Percentiles rank a stretch among this genome's conserved stretches.
Conservation (phyloP, 2,888 invertebrate genomes). For the Harpalus rubripes region DNA sequence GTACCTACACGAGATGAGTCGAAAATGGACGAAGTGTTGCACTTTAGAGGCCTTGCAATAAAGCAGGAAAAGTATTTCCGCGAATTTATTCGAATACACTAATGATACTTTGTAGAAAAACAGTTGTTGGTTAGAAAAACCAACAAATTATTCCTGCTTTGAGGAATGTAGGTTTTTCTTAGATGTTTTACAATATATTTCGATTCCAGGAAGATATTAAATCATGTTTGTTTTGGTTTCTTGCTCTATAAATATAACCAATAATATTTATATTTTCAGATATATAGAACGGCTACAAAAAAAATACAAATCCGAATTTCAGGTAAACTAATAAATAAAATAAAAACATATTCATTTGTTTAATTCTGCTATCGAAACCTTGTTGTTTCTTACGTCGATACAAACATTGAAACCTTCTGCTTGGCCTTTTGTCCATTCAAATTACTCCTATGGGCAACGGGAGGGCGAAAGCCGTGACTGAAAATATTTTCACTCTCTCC, state of each 20-base stretch:
- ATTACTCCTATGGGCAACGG: too few species aligned
- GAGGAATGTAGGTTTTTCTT: constrained; percentile 17
- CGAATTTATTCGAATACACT: constrained; percentile 41
- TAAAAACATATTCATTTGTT: too few species aligned
- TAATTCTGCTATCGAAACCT: too few species aligned
- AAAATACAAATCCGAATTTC: too few species aligned
- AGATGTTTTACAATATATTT: not conserved
- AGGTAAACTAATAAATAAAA: too few species aligned
- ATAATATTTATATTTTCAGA: constrained; percentile 11
- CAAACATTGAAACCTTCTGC: too few species aligned
- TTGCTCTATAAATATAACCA: not conserved
- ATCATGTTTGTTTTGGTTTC: constrained; percentile 25
- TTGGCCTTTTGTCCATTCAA: too few species aligned
- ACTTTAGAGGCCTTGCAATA: constrained; percentile 39
- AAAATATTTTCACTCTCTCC: too few species aligned
- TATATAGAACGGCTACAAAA: not conserved
- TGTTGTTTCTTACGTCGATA: too few species aligned
- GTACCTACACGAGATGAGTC: constrained; percentile 25
- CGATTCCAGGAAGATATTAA: constrained; percentile 1
- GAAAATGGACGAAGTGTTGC: constrained; percentile 20
- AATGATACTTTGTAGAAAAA: constrained; percentile 31
- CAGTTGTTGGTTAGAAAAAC: constrained; percentile 12
- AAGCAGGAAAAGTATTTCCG: constrained; percentile 57
- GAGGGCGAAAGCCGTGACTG: too few species aligned
- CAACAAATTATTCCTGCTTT: constrained; percentile 27